phyloP scores from a whole-genome alignment of 2,113 vertebrate species.

The Mohoua ochrocephala region DNA sequence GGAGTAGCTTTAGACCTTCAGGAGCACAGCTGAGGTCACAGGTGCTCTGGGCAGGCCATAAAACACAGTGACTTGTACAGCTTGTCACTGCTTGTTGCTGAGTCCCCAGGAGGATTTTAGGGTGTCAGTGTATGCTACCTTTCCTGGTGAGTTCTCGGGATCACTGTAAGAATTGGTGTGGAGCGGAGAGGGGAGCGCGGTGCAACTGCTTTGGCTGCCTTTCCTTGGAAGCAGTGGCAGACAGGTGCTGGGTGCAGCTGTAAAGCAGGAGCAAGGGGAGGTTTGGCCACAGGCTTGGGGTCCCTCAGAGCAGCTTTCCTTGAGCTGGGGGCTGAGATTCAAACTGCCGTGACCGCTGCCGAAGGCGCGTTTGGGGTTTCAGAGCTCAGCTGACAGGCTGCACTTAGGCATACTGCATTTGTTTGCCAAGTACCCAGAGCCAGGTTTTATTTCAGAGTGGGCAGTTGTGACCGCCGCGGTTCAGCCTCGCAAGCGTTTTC shows the following conservation, averaged over 20 bases:
- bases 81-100: neutral
- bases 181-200: neutral
- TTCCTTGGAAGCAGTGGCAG: neutral
- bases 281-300: neutral
- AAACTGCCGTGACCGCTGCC: accelerated
- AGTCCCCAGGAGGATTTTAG: neutral
- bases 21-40: neutral
- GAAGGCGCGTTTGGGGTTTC: neutral
- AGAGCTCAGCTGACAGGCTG: neutral
- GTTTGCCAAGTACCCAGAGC: neutral
- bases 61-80: neutral
- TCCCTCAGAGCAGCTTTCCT: neutral
- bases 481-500: slow-evolving; percentile 12
- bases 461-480: neutral
- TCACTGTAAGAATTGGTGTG: neutral
- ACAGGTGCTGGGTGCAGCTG: neutral
- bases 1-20: neutral
- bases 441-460: neutral
- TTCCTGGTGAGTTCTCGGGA: neutral
- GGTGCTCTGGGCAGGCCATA: neutral
- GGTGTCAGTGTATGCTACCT: neutral
- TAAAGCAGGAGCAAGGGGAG: neutral
- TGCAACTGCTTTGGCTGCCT: neutral
- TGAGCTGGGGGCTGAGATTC: neutral
- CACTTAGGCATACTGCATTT: neutral